Percentiles rank a stretch among this genome's conserved stretches.
phyloP scores from a whole-genome alignment of 92 coral and sea anemone species.

The Phenganax stokvisi region DNA sequence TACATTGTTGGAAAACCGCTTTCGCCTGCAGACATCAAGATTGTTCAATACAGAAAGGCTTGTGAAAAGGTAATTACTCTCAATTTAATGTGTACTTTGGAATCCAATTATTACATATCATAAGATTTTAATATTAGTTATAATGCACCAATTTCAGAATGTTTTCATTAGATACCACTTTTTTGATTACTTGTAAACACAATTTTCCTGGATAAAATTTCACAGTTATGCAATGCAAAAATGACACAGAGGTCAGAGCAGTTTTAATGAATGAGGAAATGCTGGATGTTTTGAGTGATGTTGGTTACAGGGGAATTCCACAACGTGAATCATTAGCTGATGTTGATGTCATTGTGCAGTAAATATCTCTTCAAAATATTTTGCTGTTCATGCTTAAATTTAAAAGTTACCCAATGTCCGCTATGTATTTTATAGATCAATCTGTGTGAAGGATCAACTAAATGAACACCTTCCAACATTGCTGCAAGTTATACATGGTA shows the following conservation, averaged over 20 bases:
- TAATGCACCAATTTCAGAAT: too few relatives aligned
- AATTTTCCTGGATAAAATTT: not conserved
- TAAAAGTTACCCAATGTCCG: not conserved
- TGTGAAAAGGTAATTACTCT: slow-evolving; percentile 7
- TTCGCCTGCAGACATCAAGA: slow-evolving; percentile 3
- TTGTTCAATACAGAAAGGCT: not conserved
- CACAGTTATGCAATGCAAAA: not conserved
- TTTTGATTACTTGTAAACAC: not conserved
- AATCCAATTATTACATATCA: not conserved
- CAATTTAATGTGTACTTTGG: too few relatives aligned
- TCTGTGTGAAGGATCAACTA: slow-evolving; percentile 61
- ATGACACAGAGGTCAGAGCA: not conserved
- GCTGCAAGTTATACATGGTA: slow-evolving; percentile 59
- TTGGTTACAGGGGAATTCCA: slow-evolving; percentile 3
- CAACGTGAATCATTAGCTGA: not conserved
- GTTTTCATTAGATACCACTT: not conserved
- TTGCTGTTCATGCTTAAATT: not conserved
- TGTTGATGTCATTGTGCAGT: slow-evolving; percentile 3
- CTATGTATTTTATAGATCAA: slow-evolving; percentile 34
- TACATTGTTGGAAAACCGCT: slow-evolving; percentile 13
- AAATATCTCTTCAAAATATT: not conserved
- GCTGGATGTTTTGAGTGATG: not conserved
- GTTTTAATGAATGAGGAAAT: not conserved
- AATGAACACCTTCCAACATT: slow-evolving; percentile 52
- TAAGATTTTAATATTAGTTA: not conserved